These are phyloP conservation scores for Caenorhabditis sulstoni DNA, from an alignment of 2,888 invertebrate genomes.

Conservation along the genomic window DNA sequence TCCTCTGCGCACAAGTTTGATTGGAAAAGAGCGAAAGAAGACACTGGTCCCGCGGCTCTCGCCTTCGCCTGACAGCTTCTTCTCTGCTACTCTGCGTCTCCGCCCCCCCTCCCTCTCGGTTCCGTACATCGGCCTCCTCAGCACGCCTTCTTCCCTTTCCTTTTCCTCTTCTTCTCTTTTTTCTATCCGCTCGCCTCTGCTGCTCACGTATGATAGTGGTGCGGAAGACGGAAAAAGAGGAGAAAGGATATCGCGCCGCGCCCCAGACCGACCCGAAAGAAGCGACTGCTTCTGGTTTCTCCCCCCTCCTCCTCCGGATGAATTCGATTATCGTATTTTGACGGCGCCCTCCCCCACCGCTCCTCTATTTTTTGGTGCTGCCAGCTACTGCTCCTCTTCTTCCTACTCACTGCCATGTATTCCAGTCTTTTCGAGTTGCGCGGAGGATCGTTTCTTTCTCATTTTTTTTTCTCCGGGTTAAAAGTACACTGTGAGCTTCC, in stretches of 20 bases:
- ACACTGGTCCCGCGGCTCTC: conserved; percentile 35
- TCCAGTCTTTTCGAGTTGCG: conserved; percentile 58
- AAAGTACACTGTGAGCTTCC: background rate
- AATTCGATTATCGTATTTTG: conserved; percentile 61
- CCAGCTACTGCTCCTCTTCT: conserved; percentile 10
- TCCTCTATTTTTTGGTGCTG: conserved; percentile 13
- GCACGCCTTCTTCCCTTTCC: conserved; percentile 12
- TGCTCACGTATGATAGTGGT: conserved; percentile 45
- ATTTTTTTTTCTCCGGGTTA: conserved; percentile 10
- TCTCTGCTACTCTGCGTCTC: conserved; percentile 18
- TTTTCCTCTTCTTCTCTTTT: conserved; percentile 1
- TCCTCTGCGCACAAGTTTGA: conserved; percentile 39
- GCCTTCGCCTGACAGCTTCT: conserved; percentile 44
- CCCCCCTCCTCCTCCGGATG: conserved; percentile 51
- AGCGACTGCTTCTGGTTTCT: conserved; percentile 48
- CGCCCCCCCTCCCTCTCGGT: conserved; percentile 12
- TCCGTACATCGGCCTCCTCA: conserved; percentile 9
- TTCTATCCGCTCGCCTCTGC: conserved; percentile 8
- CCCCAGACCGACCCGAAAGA: conserved; percentile 13
- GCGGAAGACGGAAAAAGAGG: conserved; percentile 21
- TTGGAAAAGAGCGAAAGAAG: conserved; percentile 51
- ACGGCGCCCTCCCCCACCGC: conserved; percentile 45
- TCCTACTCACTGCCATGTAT: conserved; percentile 51
- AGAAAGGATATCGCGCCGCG: conserved; percentile 36
- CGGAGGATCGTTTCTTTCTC: conserved; percentile 48